Evolutionary conservation across 1,140 invertebrate genomes (phyloP), one percentile per base, ranked within the genome.

Genomic region (Psix sp.): DNA sequence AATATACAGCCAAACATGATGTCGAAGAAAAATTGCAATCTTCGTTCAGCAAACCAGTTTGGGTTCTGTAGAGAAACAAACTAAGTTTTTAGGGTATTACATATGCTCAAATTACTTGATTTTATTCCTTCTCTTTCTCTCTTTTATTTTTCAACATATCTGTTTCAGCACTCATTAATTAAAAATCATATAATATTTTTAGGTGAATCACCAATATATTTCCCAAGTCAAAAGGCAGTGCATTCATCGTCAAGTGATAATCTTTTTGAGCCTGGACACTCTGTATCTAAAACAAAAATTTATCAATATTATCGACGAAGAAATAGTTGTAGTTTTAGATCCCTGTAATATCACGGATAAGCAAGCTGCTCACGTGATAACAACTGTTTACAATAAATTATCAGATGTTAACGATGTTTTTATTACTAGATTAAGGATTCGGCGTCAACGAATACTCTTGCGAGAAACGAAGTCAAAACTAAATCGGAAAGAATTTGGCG

Each of bases 381-480:
- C 24, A 13, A n/a, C 40, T 21, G 18, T 48, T 46, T 48, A 15
- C 18, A 39, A 59, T 10, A 1, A 16, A 35, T 14, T 11, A 16
- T 15, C 18, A 35, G n/a, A 21, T 18, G 5, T 59, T 20, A 17
- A 40, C 7, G 36, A 60, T 11, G 5, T 60, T 29, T n/a, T 9
- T 10, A 9, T 60, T 1, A 60, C 20, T 21, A 48, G 45, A 40
- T 39, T 43, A 15, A n/a, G 35, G 10, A 60, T 60, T 21, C 56
- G 36, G 14, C 45, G 36, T 42, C 10, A 51, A 42, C 18, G 45
- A 51, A 10, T 9, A 33, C 14, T 6, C 0, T 1, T 40, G 11
- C 36, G 57, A 15, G 45, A 62, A 62, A 2, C 3, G 10, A 40
- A 31, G 10, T 49, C 11, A 4, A 1, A 24, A 21, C 3, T 33